Evolutionary conservation across 1,140 invertebrate genomes (phyloP), one percentile per base, ranked within the genome.

Genomic region (Diprion similis): DNA sequence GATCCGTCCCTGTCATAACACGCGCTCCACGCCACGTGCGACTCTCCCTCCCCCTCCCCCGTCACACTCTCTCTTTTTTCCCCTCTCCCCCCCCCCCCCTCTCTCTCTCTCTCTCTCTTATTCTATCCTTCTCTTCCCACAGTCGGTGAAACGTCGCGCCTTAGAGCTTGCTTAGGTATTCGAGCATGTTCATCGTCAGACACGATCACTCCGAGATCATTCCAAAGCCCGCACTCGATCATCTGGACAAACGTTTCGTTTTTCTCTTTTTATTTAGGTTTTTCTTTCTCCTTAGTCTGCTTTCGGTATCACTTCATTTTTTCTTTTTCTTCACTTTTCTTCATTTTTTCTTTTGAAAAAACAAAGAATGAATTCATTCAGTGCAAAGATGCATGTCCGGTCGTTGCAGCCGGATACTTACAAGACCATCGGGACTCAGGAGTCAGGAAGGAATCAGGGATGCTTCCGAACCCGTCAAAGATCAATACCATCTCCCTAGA

Each of bases 21-120:
- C 51, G 47, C 71, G 71, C 71, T 46, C 82, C 77, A 83, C 83
- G 79, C 80, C 83, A 78, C 80, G 68, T 59, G 71, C 71, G 68
- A 73, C 71, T 73, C 72, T 73, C 78, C 74, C 74, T 78, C 75
- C 78, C 70, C 74, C 73, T 79, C 48, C 68, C 46, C 51, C 70
- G 65, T 48, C 59, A 47, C 72, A 64, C 66, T 65, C 70, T 59
- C 68, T 48, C 46, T 46, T 73, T 37, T 15, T 19, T 51, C 51
- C 51, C 74, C 47, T 70, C 70, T 9, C 18, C 47, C 15, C 24
- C 13, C 11, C 17, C 13, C 51, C 68, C 45, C 19, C 59, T 18
- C 59, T 64, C 59, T 64, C 59, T 64, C 4, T 64, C 59, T 7
- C 59, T 64, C 24, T 37, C 6, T 37, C 24, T 37, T 37, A 37